phyloP scores from a whole-genome alignment of 2,797 vertebrate species.

The Pachyuromys duprasi region DNA sequence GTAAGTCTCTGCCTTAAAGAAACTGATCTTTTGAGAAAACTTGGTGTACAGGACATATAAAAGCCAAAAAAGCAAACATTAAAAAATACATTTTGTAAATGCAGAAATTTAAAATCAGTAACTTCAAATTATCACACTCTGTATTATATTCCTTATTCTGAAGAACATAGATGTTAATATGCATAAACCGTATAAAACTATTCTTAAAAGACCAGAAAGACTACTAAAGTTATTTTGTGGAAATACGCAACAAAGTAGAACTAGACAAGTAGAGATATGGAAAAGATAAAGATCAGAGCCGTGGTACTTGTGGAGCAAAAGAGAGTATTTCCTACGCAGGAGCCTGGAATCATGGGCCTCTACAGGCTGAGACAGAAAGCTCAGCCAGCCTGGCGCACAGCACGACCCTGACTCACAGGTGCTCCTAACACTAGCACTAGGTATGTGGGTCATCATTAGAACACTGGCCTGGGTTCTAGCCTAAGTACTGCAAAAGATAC shows the following conservation, averaged over 20 bases:
- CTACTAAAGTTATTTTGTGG: neutral
- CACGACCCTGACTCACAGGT: neutral
- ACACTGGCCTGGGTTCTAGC: neutral
- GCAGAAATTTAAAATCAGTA: constrained; percentile 44
- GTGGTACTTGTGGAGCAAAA: neutral
- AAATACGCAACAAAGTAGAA: neutral
- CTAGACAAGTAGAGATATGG: neutral
- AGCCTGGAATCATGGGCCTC: too few relatives aligned
- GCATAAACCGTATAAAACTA: neutral
- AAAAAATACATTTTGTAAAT: constrained; percentile 41
- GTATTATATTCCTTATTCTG: neutral
- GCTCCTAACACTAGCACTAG: neutral
- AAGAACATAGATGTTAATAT: neutral
- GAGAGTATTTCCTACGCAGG: neutral
- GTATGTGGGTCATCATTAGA: neutral
- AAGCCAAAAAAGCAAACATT: constrained; percentile 47
- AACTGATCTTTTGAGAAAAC: constrained; percentile 37
- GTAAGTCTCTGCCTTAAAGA: neutral
- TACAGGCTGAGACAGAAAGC: neutral
- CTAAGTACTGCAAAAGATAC: neutral
- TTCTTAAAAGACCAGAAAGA: constrained; percentile 18
- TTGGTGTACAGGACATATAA: neutral
- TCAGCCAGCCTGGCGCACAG: neutral
- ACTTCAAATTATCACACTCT: neutral
- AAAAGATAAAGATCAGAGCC: neutral